These are phyloP conservation scores for Andrena hattorfiana DNA, from an alignment of 2,888 invertebrate genomes.

Conservation along the genomic window DNA sequence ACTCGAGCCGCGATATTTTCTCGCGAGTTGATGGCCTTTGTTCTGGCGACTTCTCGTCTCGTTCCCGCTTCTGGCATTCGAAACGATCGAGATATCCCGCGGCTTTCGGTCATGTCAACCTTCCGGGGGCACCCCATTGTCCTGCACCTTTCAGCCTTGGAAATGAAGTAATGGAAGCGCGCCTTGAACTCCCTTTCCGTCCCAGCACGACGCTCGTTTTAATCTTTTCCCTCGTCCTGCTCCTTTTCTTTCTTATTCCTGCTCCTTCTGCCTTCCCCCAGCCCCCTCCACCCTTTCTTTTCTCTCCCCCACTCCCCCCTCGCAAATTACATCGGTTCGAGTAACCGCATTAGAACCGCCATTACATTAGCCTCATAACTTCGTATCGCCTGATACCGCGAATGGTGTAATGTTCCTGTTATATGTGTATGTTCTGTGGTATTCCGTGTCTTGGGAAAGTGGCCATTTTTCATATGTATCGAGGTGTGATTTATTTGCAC, in stretches of 20 bases:
- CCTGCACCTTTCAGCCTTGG: slow-evolving; percentile 71
- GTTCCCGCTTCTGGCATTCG: slow-evolving; percentile 60
- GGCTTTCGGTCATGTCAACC: slow-evolving; percentile 73
- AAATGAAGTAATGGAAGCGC: slow-evolving; percentile 74
- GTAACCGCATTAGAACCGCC: slow-evolving; percentile 22
- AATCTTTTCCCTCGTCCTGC: slow-evolving; percentile 15
- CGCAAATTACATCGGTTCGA: slow-evolving; percentile 18
- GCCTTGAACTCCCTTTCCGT: slow-evolving; percentile 64
- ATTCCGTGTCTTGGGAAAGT: not conserved
- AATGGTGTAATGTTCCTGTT: not conserved
- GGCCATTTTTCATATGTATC: not conserved
- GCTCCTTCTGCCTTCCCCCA: not conserved
- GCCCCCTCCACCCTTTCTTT: not conserved
- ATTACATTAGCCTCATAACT: slow-evolving; percentile 2
- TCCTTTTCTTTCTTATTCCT: not conserved
- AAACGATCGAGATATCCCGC: slow-evolving; percentile 70
- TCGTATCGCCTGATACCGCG: slow-evolving; percentile 17
- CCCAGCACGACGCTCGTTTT: slow-evolving; percentile 52
- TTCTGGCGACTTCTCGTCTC: slow-evolving; percentile 38
- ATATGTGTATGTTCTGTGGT: not conserved
- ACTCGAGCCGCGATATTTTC: slow-evolving; percentile 55
- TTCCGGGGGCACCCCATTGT: slow-evolving; percentile 71
- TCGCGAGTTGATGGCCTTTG: slow-evolving; percentile 40
- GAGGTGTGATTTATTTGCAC: not conserved
- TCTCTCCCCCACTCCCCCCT: slow-evolving; percentile 12